Evolutionary conservation across 2,888 invertebrate genomes (phyloP), one percentile per base, ranked within the genome.

Genomic region (Aradus depressus): DNA sequence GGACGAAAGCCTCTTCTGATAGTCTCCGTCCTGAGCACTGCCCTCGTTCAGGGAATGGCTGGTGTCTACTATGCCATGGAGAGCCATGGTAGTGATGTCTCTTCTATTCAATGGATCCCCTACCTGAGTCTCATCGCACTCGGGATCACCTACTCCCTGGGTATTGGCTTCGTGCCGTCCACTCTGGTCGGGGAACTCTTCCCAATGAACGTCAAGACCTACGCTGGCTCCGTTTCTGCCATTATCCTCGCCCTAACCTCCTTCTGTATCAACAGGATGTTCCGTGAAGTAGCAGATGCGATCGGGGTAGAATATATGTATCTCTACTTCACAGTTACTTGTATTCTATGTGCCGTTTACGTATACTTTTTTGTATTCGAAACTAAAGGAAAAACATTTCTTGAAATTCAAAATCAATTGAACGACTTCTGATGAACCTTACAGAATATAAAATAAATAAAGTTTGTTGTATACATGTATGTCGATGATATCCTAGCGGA

Each of bases 91-190:
- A 19, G 32, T 10, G 56, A 67, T n/a, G 66, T 62, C 1, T 55
- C 72, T 2, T 59, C 65, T 1, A 64, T 68, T 0, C 70, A 74
- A 0, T 70, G 73, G 64, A 60, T 79, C 41, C 61, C 62, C 6
- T 62, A 78, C 34, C 63, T 70, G 1, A 77, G 76, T 1, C 68
- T 79, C 2, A 63, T 78, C 35, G 65, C 73, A n/a, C 80, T 77
- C 60, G 75, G 76, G 45, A 63, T 78, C 2, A 64, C 76, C n/a
- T 75, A 76, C 44, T 73, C 77, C 0, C 63, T 75, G 1, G 80
- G 80, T 0, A 66, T 79, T 23, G 60, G 60, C 72, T 0, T 63
- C 76, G 50, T 60, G 8, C 60, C 59, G 18, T 56, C 57, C 3
- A 59, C 58, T 14, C 53, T 58, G 16, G 57, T 60, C 22, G 57